Conservation (phyloP, 2,113 vertebrate genomes). For the Mionectes macconnelli region DNA sequence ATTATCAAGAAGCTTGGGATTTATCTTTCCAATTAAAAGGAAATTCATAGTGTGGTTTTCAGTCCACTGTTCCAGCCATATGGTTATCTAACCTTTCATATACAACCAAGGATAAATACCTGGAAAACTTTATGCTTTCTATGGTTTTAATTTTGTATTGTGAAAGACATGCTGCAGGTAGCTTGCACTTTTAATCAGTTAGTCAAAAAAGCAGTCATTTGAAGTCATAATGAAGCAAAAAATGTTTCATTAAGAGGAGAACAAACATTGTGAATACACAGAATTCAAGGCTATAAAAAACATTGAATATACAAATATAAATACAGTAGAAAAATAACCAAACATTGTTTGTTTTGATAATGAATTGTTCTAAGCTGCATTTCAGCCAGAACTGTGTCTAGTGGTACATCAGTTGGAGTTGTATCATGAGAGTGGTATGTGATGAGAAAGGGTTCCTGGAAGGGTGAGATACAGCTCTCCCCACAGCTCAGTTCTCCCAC, state of each 20-base stretch:
- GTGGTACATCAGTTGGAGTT: background rate
- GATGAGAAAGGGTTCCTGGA: background rate
- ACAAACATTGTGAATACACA: background rate
- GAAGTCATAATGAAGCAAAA: too few relatives aligned
- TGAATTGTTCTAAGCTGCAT: background rate
- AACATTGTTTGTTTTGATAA: background rate
- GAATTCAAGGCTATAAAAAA: background rate
- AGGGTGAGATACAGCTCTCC: background rate
- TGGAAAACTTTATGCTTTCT: background rate
- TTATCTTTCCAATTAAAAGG: background rate
- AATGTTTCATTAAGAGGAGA: background rate
- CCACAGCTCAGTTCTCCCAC: background rate
- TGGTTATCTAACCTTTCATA: background rate
- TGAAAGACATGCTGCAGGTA: background rate
- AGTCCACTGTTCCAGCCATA: background rate
- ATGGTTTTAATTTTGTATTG: background rate
- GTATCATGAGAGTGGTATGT: background rate
- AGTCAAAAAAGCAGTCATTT: background rate
- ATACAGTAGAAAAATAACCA: background rate
- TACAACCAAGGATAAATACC: background rate
- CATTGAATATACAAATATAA: background rate
- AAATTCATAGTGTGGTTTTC: rapidly evolving
- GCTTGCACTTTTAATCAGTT: background rate
- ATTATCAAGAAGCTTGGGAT: background rate
- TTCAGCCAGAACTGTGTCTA: background rate